Conservation (phyloP, 2,797 vertebrate genomes). For the Prunella strophiata region DNA sequence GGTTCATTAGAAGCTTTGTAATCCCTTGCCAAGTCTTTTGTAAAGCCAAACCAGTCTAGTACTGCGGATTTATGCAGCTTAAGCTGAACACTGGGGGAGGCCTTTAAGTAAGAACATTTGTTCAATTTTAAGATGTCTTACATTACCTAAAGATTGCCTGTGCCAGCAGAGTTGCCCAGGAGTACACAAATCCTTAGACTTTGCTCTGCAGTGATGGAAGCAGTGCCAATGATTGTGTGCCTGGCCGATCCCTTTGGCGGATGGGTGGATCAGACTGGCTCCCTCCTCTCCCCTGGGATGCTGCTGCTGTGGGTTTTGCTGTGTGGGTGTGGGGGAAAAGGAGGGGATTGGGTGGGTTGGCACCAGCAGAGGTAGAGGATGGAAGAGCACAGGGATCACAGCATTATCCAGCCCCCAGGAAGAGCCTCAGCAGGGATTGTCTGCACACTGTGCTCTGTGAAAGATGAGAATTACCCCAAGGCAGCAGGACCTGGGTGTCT, state of each 20-base stretch:
- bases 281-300: conserved; percentile 46
- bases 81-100: conserved; percentile 77
- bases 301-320: background rate
- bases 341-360: background rate
- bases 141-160: conserved; percentile 75
- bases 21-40: conserved; percentile 82
- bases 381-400: background rate
- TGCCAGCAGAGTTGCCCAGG: conserved; percentile 69
- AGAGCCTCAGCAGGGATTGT: background rate
- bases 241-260: conserved; percentile 35
- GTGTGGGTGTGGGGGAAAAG: background rate
- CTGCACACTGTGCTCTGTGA: conserved; percentile 8
- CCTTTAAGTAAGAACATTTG: conserved; percentile 80
- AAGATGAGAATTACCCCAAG: background rate
- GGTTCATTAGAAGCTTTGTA: conserved; percentile 80
- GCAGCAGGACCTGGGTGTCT: background rate
- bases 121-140: conserved; percentile 78
- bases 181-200: conserved; percentile 53
- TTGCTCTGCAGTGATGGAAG: conserved; percentile 46
- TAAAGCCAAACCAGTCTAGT: conserved; percentile 76
- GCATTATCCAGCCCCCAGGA: background rate
- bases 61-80: conserved; percentile 77
- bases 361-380: background rate
- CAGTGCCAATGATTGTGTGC: conserved; percentile 30
- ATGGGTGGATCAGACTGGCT: conserved; percentile 49